phyloP scores from a whole-genome alignment of 2,888 invertebrate genomes.

The Timema podura region DNA sequence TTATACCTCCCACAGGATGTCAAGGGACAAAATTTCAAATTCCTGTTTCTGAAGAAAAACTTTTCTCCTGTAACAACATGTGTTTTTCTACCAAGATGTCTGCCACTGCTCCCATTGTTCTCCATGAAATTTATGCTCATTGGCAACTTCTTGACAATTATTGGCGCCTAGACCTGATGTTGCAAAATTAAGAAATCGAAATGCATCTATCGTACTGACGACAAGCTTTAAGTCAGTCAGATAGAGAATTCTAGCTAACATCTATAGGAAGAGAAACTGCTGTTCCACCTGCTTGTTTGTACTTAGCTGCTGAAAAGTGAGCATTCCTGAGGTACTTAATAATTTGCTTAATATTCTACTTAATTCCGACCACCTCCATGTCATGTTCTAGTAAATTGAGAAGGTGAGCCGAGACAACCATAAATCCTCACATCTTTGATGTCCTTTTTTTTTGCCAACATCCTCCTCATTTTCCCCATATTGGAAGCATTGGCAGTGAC shows the following conservation, averaged over 20 bases:
- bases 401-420: slow-evolving; percentile 7
- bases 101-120: too few relatives aligned
- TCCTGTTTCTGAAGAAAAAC: too few relatives aligned
- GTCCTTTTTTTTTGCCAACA: not conserved
- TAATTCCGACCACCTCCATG: slow-evolving; percentile 8
- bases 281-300: slow-evolving; percentile 18
- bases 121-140: too few relatives aligned
- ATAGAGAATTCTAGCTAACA: not conserved
- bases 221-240: not conserved
- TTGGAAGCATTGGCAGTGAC: not conserved
- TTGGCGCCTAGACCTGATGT: too few relatives aligned
- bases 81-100: too few relatives aligned
- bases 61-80: too few relatives aligned
- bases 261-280: slow-evolving; percentile 9
- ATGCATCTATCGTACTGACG: too few relatives aligned
- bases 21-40: too few relatives aligned
- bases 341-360: slow-evolving; percentile 5
- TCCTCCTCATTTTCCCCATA: slow-evolving; percentile 9
- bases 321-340: slow-evolving; percentile 18
- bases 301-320: slow-evolving; percentile 16
- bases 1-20: too few relatives aligned
- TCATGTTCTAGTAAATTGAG: slow-evolving; percentile 12
- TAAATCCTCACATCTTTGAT: slow-evolving; percentile 2
- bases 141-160: too few relatives aligned
- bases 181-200: too few relatives aligned